Base-by-base conservation (phyloP, 2,888 invertebrate genomes). In the Tiliacea aurago region DNA sequence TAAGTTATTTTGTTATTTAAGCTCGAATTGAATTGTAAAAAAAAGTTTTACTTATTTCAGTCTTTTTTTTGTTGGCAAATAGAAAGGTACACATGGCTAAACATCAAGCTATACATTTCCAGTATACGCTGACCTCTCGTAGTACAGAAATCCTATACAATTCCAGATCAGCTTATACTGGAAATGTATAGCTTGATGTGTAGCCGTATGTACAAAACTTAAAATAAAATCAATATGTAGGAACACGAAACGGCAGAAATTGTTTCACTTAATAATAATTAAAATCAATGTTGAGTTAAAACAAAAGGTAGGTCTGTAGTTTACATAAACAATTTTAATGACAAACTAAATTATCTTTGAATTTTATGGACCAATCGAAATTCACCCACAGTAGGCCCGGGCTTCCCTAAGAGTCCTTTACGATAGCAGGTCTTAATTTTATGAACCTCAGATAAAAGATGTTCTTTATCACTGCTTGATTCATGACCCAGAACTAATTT, bases 401-500 rank as follows among this genome's bases (percentile, higher is more conserved):
- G 23, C 18, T 64, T 65, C 23, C 37, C 41, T 58, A 23, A 37
- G 68, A 70, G 56, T 58, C 61, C 76, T 81, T 86, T 76, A 80
- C 78, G 84, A 80, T 53, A 75, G 69, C 28, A 73, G 69, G 66
- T 76, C 84, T 87, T 87, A 85, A 82, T 84, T 87, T 88, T 83
- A 88, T 84, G 81, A 75, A 83, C 74, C 75, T 70, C 70, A 78
- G 84, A 83, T 81, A 83, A 85, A 86, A 85, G 81, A 78, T 81
- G 74, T 81, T 65, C 80, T 86, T 86, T 83, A 86, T 83, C 86
- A 80, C 81, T 68, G 70, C 77, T 72, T 89, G 86, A 88, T 86
- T 87, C 84, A 84, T 85, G 84, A 65, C 67, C 73, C 83, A 77
- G 78, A 87, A 85, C 83, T 86, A 88, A 87, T 86, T 86, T 80